Evolutionary conservation across 2,797 vertebrate genomes (phyloP).

Genomic region (Coreius guichenoti): DNA sequence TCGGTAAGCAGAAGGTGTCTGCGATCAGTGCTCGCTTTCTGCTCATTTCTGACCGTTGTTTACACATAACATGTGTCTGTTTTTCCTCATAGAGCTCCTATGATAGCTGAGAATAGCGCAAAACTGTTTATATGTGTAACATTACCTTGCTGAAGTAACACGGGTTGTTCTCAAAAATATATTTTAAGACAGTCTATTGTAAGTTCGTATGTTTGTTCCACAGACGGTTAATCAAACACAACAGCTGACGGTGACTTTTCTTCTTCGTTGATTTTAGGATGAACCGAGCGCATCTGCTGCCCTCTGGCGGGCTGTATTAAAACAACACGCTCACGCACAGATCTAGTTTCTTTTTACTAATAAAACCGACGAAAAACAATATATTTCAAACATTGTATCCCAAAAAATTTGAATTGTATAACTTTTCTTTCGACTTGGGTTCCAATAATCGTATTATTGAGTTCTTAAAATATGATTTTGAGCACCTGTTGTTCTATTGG

Average conservation of each 20-base stretch:
- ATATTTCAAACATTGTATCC: neutral
- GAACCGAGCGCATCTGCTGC: neutral
- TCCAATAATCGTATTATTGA: neutral
- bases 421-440: neutral
- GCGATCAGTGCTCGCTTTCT: conserved; percentile 79
- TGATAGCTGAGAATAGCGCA: neutral
- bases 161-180: neutral
- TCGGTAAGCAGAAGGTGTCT: conserved; percentile 72
- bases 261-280: neutral
- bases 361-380: neutral
- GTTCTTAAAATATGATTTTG: neutral
- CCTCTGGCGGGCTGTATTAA: neutral
- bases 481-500: neutral
- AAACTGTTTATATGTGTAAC: neutral
- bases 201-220: neutral
- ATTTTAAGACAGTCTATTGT: neutral
- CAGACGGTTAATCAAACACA: neutral
- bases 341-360: neutral
- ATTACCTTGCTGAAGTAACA: neutral
- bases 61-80: neutral
- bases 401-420: neutral
- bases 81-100: neutral
- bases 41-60: conserved; percentile 71
- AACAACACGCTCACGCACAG: neutral
- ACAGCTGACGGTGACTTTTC: neutral